Conservation (phyloP, 2,797 vertebrate genomes). For the Neosalanx taihuensis region DNA sequence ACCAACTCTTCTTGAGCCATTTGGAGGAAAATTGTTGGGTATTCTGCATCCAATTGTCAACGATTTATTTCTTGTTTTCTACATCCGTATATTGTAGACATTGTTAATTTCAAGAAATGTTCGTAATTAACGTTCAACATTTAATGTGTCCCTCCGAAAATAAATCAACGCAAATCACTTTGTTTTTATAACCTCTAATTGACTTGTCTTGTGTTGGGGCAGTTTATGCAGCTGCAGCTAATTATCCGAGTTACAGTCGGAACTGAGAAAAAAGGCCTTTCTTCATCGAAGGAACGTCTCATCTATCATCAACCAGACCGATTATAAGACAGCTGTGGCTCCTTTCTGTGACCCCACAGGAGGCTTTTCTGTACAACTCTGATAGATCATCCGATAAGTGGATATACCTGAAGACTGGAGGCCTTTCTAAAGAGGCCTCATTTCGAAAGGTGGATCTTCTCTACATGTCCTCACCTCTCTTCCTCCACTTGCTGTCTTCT, state of each 20-base stretch:
- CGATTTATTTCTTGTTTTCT: not conserved
- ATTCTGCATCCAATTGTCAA: not conserved
- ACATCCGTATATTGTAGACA: not conserved
- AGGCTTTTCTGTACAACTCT: not conserved
- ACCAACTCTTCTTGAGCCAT: not conserved
- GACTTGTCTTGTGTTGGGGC: conserved; percentile 25
- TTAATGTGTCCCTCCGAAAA: conserved; percentile 18
- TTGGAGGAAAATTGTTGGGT: not conserved
- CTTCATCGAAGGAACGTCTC: conserved; percentile 53
- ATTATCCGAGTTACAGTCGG: conserved; percentile 52
- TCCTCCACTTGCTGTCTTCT: no score
- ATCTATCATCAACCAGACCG: conserved; percentile 55
- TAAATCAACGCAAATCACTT: conserved; percentile 19
- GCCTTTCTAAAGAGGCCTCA: no score
- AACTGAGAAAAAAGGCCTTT: conserved; percentile 52
- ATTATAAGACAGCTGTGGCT: conserved; percentile 47
- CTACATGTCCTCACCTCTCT: no score
- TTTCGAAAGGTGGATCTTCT: no score
- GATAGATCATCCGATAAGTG: no score
- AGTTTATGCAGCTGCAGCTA: conserved; percentile 52
- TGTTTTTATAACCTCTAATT: conserved; percentile 27
- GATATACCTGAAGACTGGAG: not conserved
- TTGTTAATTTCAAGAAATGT: not conserved
- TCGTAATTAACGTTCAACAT: not conserved
- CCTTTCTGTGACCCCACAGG: conserved; percentile 32